Evolutionary conservation across 2,797 vertebrate species (phyloP).

Genomic region (Pseudochromis fuscus): DNA sequence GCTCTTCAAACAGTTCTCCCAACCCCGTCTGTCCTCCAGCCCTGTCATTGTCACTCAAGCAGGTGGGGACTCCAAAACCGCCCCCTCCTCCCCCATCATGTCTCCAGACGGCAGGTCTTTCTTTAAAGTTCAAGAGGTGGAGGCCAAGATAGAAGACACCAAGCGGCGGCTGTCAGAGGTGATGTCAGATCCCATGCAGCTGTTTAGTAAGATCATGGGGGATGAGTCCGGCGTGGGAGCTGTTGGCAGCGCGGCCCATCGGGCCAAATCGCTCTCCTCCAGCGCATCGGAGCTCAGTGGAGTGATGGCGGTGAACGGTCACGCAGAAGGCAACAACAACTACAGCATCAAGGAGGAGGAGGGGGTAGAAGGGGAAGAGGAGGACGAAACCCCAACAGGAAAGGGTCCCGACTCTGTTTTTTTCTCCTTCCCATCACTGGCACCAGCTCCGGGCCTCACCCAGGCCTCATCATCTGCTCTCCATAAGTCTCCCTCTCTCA

Average conservation of each 20-base stretch:
- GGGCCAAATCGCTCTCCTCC: conserved; percentile 93
- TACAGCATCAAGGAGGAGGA: conserved; percentile 99
- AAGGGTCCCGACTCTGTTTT: conserved; percentile 82
- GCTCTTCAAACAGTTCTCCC: conserved; percentile 98
- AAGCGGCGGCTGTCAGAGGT: conserved; percentile 96
- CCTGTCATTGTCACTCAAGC: conserved; percentile 78
- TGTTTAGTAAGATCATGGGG: conserved; percentile 98
- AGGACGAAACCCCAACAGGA: conserved; percentile 76
- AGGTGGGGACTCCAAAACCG: conserved; percentile 95
- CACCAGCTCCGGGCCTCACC: conserved; percentile 68
- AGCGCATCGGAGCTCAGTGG: conserved; percentile 94
- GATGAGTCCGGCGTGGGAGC: conserved; percentile 88
- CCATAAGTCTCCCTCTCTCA: conserved; percentile 80
- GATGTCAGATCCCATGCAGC: conserved; percentile 96
- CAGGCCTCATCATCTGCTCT: conserved; percentile 61
- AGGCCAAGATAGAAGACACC: conserved; percentile 97
- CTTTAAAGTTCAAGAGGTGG: conserved; percentile 98
- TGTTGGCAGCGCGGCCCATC: conserved; percentile 84
- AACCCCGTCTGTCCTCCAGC: conserved; percentile 90
- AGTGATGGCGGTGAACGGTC: conserved; percentile 89
- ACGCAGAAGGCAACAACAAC: conserved; percentile 90
- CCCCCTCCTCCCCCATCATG: conserved; percentile 95
- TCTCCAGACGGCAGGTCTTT: conserved; percentile 93
- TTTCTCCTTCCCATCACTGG: conserved; percentile 80
- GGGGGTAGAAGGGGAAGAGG: conserved; percentile 86